Evolutionary conservation across 2,113 vertebrate genomes (phyloP), one percentile per base, ranked within the genome.

Genomic region (Ranitomeya imitator): DNA sequence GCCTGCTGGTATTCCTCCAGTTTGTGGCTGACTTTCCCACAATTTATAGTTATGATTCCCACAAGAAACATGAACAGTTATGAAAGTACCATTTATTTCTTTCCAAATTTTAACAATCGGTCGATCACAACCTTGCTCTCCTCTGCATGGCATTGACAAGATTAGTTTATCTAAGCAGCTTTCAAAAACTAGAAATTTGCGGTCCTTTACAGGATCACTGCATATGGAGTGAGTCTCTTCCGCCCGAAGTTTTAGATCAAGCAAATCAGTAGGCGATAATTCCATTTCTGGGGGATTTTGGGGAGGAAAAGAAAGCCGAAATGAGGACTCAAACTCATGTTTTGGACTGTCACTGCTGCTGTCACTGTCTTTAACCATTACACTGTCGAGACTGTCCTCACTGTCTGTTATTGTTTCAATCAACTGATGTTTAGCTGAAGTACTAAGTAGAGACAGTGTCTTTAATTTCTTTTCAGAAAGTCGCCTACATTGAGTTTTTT

Each of bases 41-140:
- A 76, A 16, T 52, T 76, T 76, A 76, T 76, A 76, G 45, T 5
- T 51, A 19, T 76, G 73, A 76, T 37, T 76, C 11, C 73, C 73
- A 76, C 73, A 76, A 76, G 73, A 76, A 10, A 76, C 73, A 76
- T 76, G 73, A 76, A 76, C 73, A 37, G 73, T 52, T 21, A 76
- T 52, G 9, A 3, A 76, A 76, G 73, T 76, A 19, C 73, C 73
- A 52, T 21, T 76, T 52, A 76, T 21, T 76, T 76, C 73, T 76
- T 76, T 76, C 73, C 73, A 76, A 51, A 76, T 76, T 51, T 76
- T 76, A 76, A 76, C 73, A 52, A 76, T 19, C 21, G 73, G 73
- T 52, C 73, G 37, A 52, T 76, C 73, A 76, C 73, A 76, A 45
- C 73, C 73, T 52, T 76, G 73, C 37, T 76, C 73, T 21, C 73